Evolutionary conservation across 2,888 invertebrate species (phyloP), one percentile per base, ranked within the genome.

Genomic region (Leptinotarsa rubiginosa): DNA sequence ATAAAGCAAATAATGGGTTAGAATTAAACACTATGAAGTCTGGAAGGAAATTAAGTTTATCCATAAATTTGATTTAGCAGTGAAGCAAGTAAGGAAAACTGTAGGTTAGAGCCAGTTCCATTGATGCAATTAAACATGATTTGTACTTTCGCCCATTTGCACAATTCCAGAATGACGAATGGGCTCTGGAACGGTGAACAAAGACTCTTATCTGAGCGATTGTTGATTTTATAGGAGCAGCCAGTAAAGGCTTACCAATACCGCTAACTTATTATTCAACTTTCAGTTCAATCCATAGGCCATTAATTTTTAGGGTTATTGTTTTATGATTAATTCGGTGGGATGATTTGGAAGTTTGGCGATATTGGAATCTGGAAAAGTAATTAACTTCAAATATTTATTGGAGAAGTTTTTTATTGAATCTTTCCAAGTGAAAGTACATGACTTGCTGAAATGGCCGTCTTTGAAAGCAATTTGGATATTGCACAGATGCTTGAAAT

Each of bases 61-160:
- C 87, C 87, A 88, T 88, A 88, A 88, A 88, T 88, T 87, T 87
- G 87, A 87, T 87, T 87, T 87, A 87, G 86, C 87, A 86, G 84
- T 84, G 85, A 86, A 86, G 84, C 84, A 84, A 84, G 83, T 84
- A 84, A 84, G 85, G 83, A 84, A 84, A 84, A 85, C 84, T 83
- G 83, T 83, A 81, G 82, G 82, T 82, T 83, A 81, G 84, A 76
- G 77, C 76, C 82, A 78, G 84, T 83, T 83, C 86, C 86, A 87
- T 87, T 87, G 88, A 88, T 87, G 88, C 87, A 88, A 88, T 88
- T 88, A 88, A 88, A 87, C 87, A 87, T 88, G 87, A 88, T 88
- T 88, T 88, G 88, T 88, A 77, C 76, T 78, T 75, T 87, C 87
- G 79, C 76, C 80, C 86, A 85, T 87, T 86, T 85, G 84, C 85